Evolutionary conservation across 1,140 invertebrate species (phyloP).

Genomic region (Helicoverpa armigera): DNA sequence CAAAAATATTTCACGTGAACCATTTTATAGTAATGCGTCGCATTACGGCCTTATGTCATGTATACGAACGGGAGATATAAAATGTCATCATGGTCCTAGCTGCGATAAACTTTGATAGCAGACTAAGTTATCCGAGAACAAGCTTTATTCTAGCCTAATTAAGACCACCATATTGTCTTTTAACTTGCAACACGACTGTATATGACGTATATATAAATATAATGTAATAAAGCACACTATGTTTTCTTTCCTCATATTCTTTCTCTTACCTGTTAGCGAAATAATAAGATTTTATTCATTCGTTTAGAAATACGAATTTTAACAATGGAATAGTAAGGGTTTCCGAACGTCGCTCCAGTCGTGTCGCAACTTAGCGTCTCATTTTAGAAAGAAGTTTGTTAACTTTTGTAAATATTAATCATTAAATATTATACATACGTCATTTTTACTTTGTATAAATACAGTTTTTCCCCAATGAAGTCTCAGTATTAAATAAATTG

Average conservation of each 20-base stretch:
- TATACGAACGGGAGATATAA: conserved; percentile 83
- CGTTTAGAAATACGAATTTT: conserved; percentile 41
- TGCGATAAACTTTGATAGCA: conserved; percentile 74
- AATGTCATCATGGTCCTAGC: conserved; percentile 75
- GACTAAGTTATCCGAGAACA: conserved; percentile 76
- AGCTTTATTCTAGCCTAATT: conserved; percentile 83
- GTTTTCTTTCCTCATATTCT: conserved; percentile 26
- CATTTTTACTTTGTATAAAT: conserved; percentile 76
- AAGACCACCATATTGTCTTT: conserved; percentile 61
- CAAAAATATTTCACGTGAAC: conserved; percentile 43
- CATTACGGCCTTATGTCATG: conserved; percentile 85
- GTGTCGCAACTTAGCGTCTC: conserved; percentile 63
- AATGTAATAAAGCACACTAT: conserved; percentile 2
- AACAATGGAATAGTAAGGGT: conserved; percentile 31
- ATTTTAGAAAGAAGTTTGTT: conserved; percentile 74
- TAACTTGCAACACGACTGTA: conserved; percentile 68
- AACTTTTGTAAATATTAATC: conserved; percentile 83
- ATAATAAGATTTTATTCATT: conserved; percentile 40
- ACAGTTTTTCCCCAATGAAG: conserved; percentile 70
- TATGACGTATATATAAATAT: conserved; percentile 27
- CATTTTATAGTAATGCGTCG: conserved; percentile 66
- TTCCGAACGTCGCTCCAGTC: conserved; percentile 54
- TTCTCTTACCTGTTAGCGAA: conserved; percentile 36
- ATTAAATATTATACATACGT: conserved; percentile 64
- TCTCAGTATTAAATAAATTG: conserved; percentile 78